Base-by-base conservation (phyloP, 1,140 invertebrate species). In the Neelides sp. region DNA sequence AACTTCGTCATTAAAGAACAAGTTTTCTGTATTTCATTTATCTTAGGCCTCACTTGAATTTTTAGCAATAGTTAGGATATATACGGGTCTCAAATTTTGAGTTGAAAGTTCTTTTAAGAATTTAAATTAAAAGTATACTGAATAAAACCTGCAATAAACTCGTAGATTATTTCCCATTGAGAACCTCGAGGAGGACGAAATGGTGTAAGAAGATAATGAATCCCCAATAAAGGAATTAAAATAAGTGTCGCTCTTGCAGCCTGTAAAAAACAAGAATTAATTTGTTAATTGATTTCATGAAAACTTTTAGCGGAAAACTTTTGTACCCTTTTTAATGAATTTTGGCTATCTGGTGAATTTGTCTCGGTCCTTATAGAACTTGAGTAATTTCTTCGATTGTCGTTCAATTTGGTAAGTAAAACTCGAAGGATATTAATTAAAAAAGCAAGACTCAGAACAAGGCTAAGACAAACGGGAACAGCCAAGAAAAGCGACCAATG, bases 391-490 rank as follows among this genome's bases (percentile, higher is more conserved):
- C 78, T 64, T 62, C 58, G 43, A 24, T 52, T 72, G 59, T 78
- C 79, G 61, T 82, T 74, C 44, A 94, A 69, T 67, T 95, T 95
- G 4, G 82, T 80, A 27, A 91, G 76, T n/a, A 95, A 73, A 3
- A 95, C 86, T 46, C 89, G 75, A 39, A 95, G 82, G 61, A 96
- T 95, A 71, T 94, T 95, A 67, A 85, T 82, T 28, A 96, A 76
- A 68, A 96, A 95, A 45, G 85, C 70, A 19, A 93, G 70, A 69
- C 94, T 95, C 24, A 91, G 71, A 59, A 85, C 70, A 61, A 90
- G 77, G 7, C 85, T 85, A 24, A 78, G 70, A 59, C 78, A 79
- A 13, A 88, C 86, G 0, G 85, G 80, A n/a, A 82, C 79, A 8
- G 79, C 74, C 23, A 90, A 71, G 54, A 87, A 81, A 55, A 75